These are phyloP conservation scores for Stenopsyche tienmushanensis DNA, from an alignment of 1,140 invertebrate species.

Conservation along the genomic window DNA sequence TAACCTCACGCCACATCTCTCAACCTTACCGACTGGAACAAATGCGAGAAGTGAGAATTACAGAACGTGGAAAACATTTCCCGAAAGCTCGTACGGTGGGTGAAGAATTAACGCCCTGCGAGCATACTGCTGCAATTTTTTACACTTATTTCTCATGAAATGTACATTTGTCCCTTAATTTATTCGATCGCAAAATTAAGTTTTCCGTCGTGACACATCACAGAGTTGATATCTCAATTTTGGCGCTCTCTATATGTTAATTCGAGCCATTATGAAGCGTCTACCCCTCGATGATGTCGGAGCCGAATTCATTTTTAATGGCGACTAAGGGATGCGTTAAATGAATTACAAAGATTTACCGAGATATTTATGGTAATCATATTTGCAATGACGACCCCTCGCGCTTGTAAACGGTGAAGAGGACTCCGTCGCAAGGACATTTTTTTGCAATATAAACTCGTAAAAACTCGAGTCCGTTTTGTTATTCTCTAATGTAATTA, in stretches of 20 bases:
- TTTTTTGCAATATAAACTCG: too few species aligned
- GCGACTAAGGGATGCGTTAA: slow-evolving; percentile 32
- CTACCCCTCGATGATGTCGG: not conserved
- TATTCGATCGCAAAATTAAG: too few species aligned
- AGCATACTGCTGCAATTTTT: not conserved
- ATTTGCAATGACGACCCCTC: slow-evolving; percentile 4
- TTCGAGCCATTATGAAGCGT: not conserved
- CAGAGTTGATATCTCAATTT: not conserved
- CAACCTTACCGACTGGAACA: slow-evolving; percentile 3
- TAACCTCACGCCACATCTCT: slow-evolving; percentile 17
- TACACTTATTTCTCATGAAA: not conserved
- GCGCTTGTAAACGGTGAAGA: too few species aligned
- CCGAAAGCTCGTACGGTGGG: not conserved
- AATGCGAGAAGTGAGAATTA: slow-evolving; percentile 15
- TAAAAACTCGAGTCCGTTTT: too few species aligned
- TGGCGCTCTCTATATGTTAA: slow-evolving; percentile 12
- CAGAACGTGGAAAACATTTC: not conserved
- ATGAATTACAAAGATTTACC: slow-evolving; percentile 30
- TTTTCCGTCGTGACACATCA: not conserved
- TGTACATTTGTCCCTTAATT: too few species aligned
- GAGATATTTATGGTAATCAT: slow-evolving; percentile 32
- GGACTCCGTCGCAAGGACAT: too few species aligned
- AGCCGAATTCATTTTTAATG: slow-evolving; percentile 25
- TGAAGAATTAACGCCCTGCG: not conserved
- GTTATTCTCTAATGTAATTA: too few species aligned